Evolutionary conservation across 2,797 vertebrate genomes (phyloP).

Genomic region (Lacerta viridis): DNA sequence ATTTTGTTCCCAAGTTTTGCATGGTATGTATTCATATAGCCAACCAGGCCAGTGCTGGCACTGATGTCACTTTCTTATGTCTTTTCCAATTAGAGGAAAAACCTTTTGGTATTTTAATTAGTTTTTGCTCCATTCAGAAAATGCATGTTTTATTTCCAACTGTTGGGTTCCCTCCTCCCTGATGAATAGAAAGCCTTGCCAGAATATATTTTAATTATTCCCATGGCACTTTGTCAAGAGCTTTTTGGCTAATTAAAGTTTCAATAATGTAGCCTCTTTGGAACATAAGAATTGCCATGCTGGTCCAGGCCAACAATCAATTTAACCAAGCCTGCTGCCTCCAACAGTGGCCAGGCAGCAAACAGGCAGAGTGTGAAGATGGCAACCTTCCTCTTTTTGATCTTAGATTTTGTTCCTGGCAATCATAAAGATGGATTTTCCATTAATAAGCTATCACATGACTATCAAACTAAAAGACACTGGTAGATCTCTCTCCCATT

Average conservation of each 20-base stretch:
- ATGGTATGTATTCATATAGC: background rate
- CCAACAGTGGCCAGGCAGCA: background rate
- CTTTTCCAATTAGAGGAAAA: slow-evolving; percentile 2
- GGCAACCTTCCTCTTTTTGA: background rate
- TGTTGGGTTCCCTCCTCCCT: background rate
- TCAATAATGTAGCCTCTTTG: slow-evolving; percentile 8
- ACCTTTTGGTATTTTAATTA: slow-evolving; percentile 23
- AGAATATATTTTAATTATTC: slow-evolving; percentile 37
- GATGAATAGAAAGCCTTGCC: background rate
- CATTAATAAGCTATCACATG: background rate
- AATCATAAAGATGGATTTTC: background rate
- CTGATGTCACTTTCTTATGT: background rate
- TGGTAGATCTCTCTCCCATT: background rate
- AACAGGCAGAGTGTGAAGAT: background rate
- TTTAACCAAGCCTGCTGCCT: background rate
- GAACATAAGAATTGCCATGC: slow-evolving; percentile 1
- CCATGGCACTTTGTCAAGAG: background rate
- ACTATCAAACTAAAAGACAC: background rate
- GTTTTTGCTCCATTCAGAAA: background rate
- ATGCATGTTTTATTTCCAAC: slow-evolving; percentile 33
- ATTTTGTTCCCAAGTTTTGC: background rate
- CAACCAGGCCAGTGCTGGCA: background rate
- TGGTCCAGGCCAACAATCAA: background rate
- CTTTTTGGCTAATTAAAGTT: slow-evolving; percentile 28
- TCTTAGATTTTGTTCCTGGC: background rate